These are phyloP conservation scores for Atta cephalotes DNA, from an alignment of 1,140 invertebrate genomes.

Conservation along the genomic window DNA sequence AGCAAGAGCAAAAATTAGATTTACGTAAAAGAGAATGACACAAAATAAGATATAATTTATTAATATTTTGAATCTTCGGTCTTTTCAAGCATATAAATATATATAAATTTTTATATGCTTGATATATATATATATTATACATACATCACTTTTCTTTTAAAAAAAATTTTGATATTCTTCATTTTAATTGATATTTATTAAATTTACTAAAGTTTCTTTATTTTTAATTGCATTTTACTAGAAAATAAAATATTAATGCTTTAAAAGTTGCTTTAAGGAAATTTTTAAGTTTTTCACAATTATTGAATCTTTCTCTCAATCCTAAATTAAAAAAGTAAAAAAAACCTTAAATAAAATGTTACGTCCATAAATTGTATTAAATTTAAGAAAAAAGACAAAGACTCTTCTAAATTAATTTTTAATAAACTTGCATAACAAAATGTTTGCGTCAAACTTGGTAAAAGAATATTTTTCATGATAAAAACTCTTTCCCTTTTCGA, in stretches of 20 bases:
- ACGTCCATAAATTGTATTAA: background rate
- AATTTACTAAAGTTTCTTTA: background rate
- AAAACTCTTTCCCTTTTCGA: background rate
- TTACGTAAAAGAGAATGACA: background rate
- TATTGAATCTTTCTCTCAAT: background rate
- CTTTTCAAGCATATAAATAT: background rate
- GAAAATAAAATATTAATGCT: background rate
- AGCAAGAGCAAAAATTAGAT: slow-evolving; percentile 37
- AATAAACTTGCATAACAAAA: background rate
- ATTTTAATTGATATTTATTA: background rate
- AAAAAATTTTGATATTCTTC: background rate
- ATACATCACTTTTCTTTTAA: background rate
- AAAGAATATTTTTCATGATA: background rate
- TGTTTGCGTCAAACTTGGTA: background rate
- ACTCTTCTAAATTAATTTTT: background rate
- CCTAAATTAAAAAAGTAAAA: background rate
- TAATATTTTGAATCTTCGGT: background rate
- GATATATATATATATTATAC: background rate
- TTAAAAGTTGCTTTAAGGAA: background rate
- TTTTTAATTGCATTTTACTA: background rate
- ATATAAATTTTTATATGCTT: background rate
- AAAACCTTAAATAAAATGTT: background rate
- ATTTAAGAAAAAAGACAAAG: background rate
- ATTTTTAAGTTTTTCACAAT: background rate
- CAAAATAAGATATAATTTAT: slow-evolving; percentile 28